Base-by-base conservation (phyloP, 2,888 invertebrate species). In the Nowickia ferox region DNA sequence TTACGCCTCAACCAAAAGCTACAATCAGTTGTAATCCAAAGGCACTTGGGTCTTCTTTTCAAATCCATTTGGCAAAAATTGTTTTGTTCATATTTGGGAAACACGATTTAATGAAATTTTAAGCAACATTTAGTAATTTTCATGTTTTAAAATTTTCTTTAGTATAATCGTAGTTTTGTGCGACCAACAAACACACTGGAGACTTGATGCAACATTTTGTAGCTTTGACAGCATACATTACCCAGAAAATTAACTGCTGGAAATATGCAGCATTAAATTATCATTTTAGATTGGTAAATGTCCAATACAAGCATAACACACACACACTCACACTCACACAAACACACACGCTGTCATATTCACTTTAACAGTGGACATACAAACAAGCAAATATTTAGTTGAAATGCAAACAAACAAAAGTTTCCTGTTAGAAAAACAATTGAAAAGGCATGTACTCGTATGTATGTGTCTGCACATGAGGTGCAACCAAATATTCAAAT, bases 221-320 rank as follows among this genome's bases (percentile, higher is more conserved):
- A 13, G 55, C 10, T 17, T n/a, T 19, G 17, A 13, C 17, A 11
- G 38, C 4, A 46, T 48, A 46, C n/a, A 66, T 66, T 48, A 55
- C 40, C 19, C 53, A 51, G 51, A 22, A 44, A 55, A 42, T 57
- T 19, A 61, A 42, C 51, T 10, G 42, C 69, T 30, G 74, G 63
- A 84, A 74, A 78, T 66, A 71, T 59, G 61, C 53, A 61, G 77
- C 76, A 77, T 76, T 84, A 69, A 84, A 84, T 76, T 81, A 81
- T 81, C 76, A 81, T 84, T 77, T 84, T 77, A 76, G 61, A 77
- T 74, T 84, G 61, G 44, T 69, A 63, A 71, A 79, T 63, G 46
- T 63, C 46, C 38, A 75, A 53, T 57, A 55, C 63, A 66, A 44
- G 55, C 40, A 61, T 11, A 63, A 22, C 13, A 8, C 5, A 13